Evolutionary conservation across 2,797 vertebrate genomes (phyloP), one percentile per base, ranked within the genome.

Genomic region (Gephyroberyx darwinii): DNA sequence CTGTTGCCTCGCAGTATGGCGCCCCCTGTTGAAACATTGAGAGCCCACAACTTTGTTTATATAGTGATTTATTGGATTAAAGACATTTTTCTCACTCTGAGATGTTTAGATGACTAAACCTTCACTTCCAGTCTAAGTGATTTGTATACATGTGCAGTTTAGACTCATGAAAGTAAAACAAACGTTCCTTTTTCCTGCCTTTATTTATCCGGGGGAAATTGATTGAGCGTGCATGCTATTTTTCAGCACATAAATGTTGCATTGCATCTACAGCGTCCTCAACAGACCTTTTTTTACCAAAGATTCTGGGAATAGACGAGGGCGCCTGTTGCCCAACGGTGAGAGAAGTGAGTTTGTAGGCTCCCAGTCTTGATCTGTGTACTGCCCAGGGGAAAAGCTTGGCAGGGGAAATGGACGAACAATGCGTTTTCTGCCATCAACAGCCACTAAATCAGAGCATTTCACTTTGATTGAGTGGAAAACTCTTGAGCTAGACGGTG

Each of bases 41-140:
- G 17, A 17, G 5, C 45, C 17, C n/a, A 30, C 35, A 17, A 48
- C 26, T 9, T 12, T n/a, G 5, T 51, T 41, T 30, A 48, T 20
- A 8, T n/a, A 55, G 20, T 20, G 35, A 74, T 69, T 76, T 30
- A 65, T 77, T 17, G 7, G 14, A 39, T 47, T 50, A 70, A 71
- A 43, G 7, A 33, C 56, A 14, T 67, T 72, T 77, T 39, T 0
- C 5, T 54, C 31, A 50, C 50, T 2, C 33, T 26, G 3, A 37
- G 10, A 60, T 63, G 20, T 26, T n/a, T n/a, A n/a, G 45, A 47
- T 16, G 45, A 41, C 5, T 57, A 63, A 65, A 51, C 45, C 5
- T 33, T 30, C 4, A 31, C 16, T 47, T 59, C 37, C 41, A n/a
- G 8, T 17, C 16, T 50, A 37, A 5, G 4, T 17, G 14, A 17